Percentiles rank a stretch among this genome's conserved stretches.
phyloP scores from a whole-genome alignment of 2,888 invertebrate species.

The Netelia inedita region DNA sequence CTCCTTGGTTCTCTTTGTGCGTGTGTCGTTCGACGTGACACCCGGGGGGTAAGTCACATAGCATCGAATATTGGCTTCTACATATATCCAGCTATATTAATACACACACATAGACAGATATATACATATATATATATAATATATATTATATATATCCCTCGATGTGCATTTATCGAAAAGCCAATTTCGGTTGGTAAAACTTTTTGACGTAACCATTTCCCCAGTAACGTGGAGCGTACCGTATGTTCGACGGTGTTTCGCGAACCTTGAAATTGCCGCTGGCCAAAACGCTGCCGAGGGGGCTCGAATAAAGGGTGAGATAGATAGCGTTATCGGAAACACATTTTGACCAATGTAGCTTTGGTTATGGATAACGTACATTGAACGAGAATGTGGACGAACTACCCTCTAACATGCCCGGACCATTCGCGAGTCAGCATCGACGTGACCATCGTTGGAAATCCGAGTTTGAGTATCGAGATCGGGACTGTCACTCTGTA shows the following conservation, averaged over 20 bases:
- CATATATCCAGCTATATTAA: not conserved
- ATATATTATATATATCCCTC: constrained; percentile 9
- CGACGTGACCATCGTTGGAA: constrained; percentile 73
- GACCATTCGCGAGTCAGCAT: constrained; percentile 31
- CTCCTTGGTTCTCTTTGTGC: no score
- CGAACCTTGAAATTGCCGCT: constrained; percentile 46
- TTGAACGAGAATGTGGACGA: not conserved
- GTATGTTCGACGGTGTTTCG: not conserved
- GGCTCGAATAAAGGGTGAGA: not conserved
- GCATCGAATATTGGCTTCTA: not conserved
- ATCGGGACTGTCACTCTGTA: constrained; percentile 67
- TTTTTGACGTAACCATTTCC: constrained; percentile 62
- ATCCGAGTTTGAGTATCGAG: constrained; percentile 73
- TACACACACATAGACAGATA: not conserved
- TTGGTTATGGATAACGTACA: constrained; percentile 9
- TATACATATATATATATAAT: not conserved
- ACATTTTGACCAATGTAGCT: constrained; percentile 25
- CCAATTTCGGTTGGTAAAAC: constrained; percentile 39
- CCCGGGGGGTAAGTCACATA: not conserved
- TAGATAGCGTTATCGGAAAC: not conserved
- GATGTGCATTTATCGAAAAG: constrained; percentile 48
- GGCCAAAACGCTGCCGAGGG: not conserved
- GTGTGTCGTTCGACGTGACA: constrained; percentile 39
- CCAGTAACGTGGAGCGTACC: not conserved
- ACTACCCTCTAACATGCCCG: not conserved